Evolutionary conservation across 1,140 invertebrate genomes (phyloP).

Genomic region (Oryctes rhinoceros): DNA sequence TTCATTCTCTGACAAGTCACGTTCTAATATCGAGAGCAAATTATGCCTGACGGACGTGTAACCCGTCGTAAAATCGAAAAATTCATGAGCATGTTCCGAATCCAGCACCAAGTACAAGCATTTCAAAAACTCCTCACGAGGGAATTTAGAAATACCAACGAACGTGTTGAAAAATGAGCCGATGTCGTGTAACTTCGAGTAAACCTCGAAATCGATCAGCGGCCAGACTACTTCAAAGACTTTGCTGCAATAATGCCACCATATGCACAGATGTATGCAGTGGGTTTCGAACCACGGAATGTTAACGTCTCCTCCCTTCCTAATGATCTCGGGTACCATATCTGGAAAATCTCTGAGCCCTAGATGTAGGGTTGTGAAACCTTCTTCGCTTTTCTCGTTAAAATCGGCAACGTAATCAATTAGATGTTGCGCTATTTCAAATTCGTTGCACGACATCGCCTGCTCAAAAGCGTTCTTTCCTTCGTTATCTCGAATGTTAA

Average conservation of each 20-base stretch:
- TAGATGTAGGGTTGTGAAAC: constrained; percentile 16
- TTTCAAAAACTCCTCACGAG: not conserved
- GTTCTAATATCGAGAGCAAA: not conserved
- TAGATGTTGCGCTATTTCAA: not conserved
- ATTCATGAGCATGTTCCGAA: not conserved
- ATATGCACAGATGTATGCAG: not conserved
- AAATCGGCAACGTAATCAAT: constrained; percentile 13
- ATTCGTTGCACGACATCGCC: not conserved
- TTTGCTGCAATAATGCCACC: not conserved
- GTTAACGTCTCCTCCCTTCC: constrained; percentile 19
- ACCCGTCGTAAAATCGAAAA: not conserved
- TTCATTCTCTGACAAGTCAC: not conserved
- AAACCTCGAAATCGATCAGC: not conserved
- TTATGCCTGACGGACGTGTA: not conserved
- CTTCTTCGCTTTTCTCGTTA: not conserved
- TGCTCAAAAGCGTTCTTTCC: constrained; percentile 13
- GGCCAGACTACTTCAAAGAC: not conserved
- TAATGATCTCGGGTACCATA: not conserved
- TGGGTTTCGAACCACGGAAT: not conserved
- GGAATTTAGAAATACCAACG: not conserved
- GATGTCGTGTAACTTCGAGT: not conserved
- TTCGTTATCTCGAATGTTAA: not conserved
- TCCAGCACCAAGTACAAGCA: not conserved
- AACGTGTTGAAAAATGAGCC: not conserved
- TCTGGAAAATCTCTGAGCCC: not conserved